phyloP scores from a whole-genome alignment of 92 coral and sea anemone species.

The Pocillopora grandis region DNA sequence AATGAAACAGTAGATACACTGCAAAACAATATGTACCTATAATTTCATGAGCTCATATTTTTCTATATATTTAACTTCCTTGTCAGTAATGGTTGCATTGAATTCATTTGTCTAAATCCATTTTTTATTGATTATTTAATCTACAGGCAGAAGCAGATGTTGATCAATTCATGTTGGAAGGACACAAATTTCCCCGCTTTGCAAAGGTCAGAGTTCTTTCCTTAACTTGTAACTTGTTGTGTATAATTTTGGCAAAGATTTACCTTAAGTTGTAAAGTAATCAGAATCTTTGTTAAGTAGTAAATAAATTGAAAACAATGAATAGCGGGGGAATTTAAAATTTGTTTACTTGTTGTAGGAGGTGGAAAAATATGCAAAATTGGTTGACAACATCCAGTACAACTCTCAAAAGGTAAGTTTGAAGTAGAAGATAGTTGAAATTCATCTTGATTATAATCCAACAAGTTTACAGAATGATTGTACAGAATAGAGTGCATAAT shows the following conservation, averaged over 20 bases:
- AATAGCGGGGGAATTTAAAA: background rate
- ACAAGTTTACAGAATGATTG: no score
- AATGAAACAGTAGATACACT: no score
- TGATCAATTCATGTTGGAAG: slow-evolving; percentile 93
- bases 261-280: no score
- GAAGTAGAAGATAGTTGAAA: background rate
- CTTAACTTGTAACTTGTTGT: background rate
- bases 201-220: slow-evolving; percentile 68
- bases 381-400: slow-evolving; percentile 91
- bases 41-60: no score
- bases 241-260: background rate
- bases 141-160: slow-evolving; percentile 91
- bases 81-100: background rate
- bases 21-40: no score
- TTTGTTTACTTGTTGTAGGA: slow-evolving; percentile 60
- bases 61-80: background rate
- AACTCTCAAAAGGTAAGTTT: slow-evolving; percentile 91
- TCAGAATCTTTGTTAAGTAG: background rate
- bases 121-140: background rate
- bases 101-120: background rate
- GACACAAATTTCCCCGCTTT: slow-evolving; percentile 93
- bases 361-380: slow-evolving; percentile 91
- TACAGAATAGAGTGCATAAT: background rate
- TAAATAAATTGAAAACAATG: background rate
- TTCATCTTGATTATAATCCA: no score